Evolutionary conservation across 2,113 vertebrate species (phyloP).

Genomic region (Syngnathus scovelli): DNA sequence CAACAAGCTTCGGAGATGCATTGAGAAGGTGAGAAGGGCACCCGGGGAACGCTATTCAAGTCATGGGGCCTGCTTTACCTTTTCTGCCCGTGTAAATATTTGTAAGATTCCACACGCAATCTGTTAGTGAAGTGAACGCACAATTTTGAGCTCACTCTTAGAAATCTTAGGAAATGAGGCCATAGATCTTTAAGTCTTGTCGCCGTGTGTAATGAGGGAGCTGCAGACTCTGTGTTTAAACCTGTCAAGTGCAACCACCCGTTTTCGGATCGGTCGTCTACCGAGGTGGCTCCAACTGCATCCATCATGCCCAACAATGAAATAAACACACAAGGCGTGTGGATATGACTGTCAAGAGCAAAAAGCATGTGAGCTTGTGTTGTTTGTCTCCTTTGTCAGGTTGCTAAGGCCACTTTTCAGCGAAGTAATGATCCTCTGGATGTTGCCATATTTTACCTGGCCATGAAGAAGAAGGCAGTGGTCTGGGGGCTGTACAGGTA

Average conservation of each 20-base stretch:
- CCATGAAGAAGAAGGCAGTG: slow-evolving; percentile 95
- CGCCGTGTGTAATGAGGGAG: too few relatives aligned
- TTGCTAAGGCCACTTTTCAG: slow-evolving; percentile 92
- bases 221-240: not conserved
- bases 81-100: too few relatives aligned
- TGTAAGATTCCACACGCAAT: too few relatives aligned
- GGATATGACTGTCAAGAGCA: slow-evolving; percentile 17
- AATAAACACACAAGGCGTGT: slow-evolving; percentile 23
- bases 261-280: not conserved
- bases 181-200: too few relatives aligned
- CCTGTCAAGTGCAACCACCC: not conserved
- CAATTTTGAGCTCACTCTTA: too few relatives aligned
- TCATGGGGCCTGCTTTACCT: not conserved
- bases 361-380: slow-evolving; percentile 3
- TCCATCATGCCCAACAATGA: slow-evolving; percentile 1
- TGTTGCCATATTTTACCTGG: slow-evolving; percentile 93
- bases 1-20: slow-evolving; percentile 83
- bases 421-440: slow-evolving; percentile 91
- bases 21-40: slow-evolving; percentile 82
- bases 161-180: too few relatives aligned
- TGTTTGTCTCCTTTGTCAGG: slow-evolving; percentile 66
- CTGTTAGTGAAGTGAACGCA: too few relatives aligned
- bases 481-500: slow-evolving; percentile 97
- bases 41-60: not conserved
- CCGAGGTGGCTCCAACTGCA: slow-evolving; percentile 16